Base-by-base conservation (phyloP, 92 coral and sea anemone genomes). In the Nematostella vectensis region DNA sequence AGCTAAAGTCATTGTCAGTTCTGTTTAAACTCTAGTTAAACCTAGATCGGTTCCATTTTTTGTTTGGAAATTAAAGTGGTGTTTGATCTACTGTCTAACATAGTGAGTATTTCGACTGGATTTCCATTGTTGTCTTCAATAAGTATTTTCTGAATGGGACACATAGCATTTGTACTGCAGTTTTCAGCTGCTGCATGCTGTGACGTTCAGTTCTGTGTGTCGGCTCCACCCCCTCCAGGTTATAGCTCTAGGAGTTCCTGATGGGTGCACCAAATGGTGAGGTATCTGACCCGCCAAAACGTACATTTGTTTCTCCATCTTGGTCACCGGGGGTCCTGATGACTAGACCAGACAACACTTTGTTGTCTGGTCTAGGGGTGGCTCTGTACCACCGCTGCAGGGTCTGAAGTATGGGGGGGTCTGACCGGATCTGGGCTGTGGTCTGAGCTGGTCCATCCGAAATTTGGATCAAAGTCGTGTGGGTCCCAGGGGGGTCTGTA, bases 1-100 rank as follows among this genome's bases (percentile, higher is more conserved):
- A 4, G 81, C 85, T 0, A 83, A 36, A 43, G 67, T 83, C 91
- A 72, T 83, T 17, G 85, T 77, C 12, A 72, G 56, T 31, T 77
- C 66, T 1, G 67, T 77, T 57, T 67, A 48, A n/a, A 68, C 42
- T 24, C 81, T 67, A 23, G 63, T 66, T 37, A 77, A 31, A 20
- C 70, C 73, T 13, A 65, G 70, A 48, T 50, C 27, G 25, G 29
- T 68, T 30, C 68, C 68, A 0, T 38, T 57, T 0, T 51, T 49
- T n/a, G n/a, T 27, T 69, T 69, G 8, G 76, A 69, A 3, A 60
- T 55, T 11, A 52, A 48, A 45, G 63, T 52, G 6, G 61, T 53
- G 42, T 71, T 52, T 3, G 72, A 77, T 2, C 77, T 42, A 30
- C 66, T 75, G 62, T 74, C 82, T 22, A 74, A 31, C 83, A 79